These are phyloP conservation scores for Anomalospiza imberbis DNA, from an alignment of 2,797 vertebrate genomes.

Conservation along the genomic window DNA sequence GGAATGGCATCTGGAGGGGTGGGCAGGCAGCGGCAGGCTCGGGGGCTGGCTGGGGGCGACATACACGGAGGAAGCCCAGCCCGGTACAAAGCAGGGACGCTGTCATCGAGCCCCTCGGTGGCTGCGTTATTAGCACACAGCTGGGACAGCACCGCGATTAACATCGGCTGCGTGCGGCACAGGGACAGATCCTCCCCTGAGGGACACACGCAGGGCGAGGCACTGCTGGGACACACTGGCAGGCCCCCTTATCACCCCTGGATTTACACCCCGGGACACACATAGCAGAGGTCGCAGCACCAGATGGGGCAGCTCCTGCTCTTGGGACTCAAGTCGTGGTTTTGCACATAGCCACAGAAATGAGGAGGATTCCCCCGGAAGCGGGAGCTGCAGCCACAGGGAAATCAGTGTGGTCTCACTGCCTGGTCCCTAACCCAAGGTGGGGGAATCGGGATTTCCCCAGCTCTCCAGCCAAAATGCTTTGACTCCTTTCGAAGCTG, in stretches of 20 bases:
- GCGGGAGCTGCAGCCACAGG: accelerated
- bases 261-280: background rate
- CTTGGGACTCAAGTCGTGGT: background rate
- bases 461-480: background rate
- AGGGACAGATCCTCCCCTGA: background rate
- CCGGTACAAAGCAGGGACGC: background rate
- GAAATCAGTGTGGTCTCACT: background rate
- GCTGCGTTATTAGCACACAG: background rate
- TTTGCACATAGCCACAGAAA: background rate
- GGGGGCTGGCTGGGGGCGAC: accelerated
- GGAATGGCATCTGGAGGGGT: background rate
- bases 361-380: background rate
- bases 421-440: background rate
- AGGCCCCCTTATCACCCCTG: accelerated
- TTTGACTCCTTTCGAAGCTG: background rate
- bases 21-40: background rate
- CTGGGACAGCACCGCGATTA: background rate
- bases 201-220: background rate
- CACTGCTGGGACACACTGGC: accelerated
- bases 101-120: background rate
- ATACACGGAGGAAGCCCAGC: background rate
- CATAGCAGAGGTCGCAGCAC: background rate
- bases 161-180: accelerated
- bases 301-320: background rate
- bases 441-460: background rate